Evolutionary conservation across 1,140 invertebrate genomes (phyloP).

Genomic region (Bombus consobrinus): DNA sequence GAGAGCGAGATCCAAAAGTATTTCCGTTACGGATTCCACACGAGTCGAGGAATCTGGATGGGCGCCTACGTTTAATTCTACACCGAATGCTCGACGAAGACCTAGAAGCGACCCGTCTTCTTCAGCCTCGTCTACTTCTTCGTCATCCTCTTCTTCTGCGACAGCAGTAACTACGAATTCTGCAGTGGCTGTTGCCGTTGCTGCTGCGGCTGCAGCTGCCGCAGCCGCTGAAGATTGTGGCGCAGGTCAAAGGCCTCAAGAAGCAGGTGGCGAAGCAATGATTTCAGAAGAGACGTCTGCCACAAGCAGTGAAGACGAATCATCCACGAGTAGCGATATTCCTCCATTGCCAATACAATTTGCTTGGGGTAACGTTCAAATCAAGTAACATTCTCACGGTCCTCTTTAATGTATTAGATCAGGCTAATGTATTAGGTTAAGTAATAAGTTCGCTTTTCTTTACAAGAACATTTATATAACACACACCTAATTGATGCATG

Average conservation of each 20-base stretch:
- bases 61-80: constrained; percentile 72
- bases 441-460: too few relatives aligned
- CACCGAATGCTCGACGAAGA: constrained; percentile 68
- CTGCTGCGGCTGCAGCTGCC: constrained; percentile 46
- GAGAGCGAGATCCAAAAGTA: constrained; percentile 75
- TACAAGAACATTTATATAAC: too few relatives aligned
- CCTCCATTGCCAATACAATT: constrained; percentile 72
- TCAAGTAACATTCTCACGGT: constrained; percentile 62
- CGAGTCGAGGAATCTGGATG: constrained; percentile 61
- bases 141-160: constrained; percentile 44
- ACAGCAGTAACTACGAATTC: constrained; percentile 48
- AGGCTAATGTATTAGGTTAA: background rate
- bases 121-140: constrained; percentile 53
- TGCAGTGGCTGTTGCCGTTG: constrained; percentile 55
- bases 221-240: constrained; percentile 66
- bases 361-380: constrained; percentile 67
- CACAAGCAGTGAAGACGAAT: constrained; percentile 81
- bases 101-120: constrained; percentile 69
- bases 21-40: constrained; percentile 65
- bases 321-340: constrained; percentile 80
- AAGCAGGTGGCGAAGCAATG: constrained; percentile 82
- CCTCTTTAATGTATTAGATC: constrained; percentile 23
- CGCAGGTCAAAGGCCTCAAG: constrained; percentile 76
- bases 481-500: too few relatives aligned
- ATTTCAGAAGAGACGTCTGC: constrained; percentile 82